Evolutionary conservation across 2,888 invertebrate species (phyloP).

Genomic region (Drosophila meridiana): DNA sequence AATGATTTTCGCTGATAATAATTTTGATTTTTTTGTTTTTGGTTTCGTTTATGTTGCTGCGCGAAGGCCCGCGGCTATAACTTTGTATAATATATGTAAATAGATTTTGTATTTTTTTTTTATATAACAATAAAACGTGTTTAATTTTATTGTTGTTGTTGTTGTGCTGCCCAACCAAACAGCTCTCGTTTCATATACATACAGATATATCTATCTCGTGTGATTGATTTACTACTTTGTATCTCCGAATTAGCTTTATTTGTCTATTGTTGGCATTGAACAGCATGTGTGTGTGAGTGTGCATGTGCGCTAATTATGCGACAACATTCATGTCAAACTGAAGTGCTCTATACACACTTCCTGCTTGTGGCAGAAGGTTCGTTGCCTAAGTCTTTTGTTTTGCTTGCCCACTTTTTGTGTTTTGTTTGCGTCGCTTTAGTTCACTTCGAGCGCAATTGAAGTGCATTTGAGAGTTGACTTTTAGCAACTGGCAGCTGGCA

Average conservation of each 20-base stretch:
- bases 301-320: constrained; percentile 46
- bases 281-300: constrained; percentile 3
- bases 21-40: constrained; percentile 34
- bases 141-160: constrained; percentile 28
- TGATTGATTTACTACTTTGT: constrained; percentile 65
- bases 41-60: constrained; percentile 22
- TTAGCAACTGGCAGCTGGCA: constrained; percentile 24
- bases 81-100: constrained; percentile 24
- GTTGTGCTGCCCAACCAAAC: not conserved
- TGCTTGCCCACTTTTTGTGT: constrained; percentile 6
- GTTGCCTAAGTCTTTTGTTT: constrained; percentile 57
- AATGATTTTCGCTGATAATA: constrained; percentile 54
- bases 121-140: constrained; percentile 50
- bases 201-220: constrained; percentile 8
- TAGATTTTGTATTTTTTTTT: constrained; percentile 17
- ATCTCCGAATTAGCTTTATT: constrained; percentile 52
- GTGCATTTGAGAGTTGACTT: not conserved
- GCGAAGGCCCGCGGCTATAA: constrained; percentile 26
- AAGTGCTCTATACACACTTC: constrained; percentile 55
- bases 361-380: constrained; percentile 56
- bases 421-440: constrained; percentile 4
- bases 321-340: constrained; percentile 30
- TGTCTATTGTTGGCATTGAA: constrained; percentile 54
- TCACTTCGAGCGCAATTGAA: constrained; percentile 13
- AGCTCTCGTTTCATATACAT: constrained; percentile 10